These are phyloP conservation scores for Coelopa frigida DNA, from an alignment of 1,140 invertebrate genomes.

Conservation along the genomic window DNA sequence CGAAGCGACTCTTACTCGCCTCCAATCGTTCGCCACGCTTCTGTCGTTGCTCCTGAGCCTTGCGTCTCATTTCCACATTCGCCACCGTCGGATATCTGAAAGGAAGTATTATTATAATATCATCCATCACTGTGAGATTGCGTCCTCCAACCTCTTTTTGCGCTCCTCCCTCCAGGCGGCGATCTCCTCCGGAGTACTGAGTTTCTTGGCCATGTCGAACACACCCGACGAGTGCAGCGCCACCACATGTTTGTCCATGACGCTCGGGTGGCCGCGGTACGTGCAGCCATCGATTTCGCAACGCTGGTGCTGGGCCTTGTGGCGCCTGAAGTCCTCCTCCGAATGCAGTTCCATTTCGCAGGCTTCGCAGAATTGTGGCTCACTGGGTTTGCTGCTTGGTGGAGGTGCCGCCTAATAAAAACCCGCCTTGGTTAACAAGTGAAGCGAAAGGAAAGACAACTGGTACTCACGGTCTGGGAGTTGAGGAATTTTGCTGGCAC, in stretches of 20 bases:
- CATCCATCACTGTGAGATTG: not conserved
- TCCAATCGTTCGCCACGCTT: conserved; percentile 61
- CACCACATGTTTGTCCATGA: conserved; percentile 70
- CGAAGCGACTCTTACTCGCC: conserved; percentile 45
- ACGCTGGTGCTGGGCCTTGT: conserved; percentile 61
- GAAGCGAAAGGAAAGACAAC: no score
- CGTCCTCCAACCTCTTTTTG: conserved; percentile 49
- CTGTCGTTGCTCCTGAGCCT: conserved; percentile 56
- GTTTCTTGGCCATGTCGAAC: conserved; percentile 64
- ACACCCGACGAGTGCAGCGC: conserved; percentile 74
- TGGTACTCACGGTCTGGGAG: conserved; percentile 2
- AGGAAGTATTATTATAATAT: not conserved
- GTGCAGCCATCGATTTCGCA: conserved; percentile 75
- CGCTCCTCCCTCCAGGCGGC: conserved; percentile 74
- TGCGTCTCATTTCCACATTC: conserved; percentile 61
- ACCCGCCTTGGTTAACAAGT: not conserved
- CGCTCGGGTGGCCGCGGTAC: conserved; percentile 68
- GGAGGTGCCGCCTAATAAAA: not conserved
- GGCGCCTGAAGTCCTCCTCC: conserved; percentile 52
- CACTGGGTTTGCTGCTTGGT: not conserved
- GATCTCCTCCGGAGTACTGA: conserved; percentile 71
- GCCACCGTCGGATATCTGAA: conserved; percentile 56
- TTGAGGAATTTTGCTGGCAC: conserved; percentile 30
- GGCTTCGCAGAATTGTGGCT: conserved; percentile 56
- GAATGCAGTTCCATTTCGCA: conserved; percentile 66